These are phyloP conservation scores for Vidua macroura DNA, from an alignment of 2,113 vertebrate genomes.

Conservation along the genomic window DNA sequence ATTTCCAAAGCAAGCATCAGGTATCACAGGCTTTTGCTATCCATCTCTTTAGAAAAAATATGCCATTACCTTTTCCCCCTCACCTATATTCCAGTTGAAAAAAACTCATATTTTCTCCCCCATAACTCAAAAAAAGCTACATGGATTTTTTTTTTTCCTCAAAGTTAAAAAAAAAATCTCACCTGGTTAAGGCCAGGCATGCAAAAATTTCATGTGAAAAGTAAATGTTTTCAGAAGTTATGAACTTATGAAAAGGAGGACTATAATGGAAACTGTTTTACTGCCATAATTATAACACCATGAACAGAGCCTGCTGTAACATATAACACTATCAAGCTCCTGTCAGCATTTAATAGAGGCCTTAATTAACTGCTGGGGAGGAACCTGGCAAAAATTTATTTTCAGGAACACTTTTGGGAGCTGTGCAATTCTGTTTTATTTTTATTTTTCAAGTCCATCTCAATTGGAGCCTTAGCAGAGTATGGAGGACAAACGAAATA, in stretches of 20 bases:
- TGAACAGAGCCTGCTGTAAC: conserved; percentile 25
- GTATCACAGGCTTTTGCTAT: background rate
- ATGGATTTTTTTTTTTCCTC: background rate
- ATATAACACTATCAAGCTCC: conserved; percentile 36
- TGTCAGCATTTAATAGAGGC: conserved; percentile 58
- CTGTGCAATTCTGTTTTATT: background rate
- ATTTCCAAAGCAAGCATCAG: background rate
- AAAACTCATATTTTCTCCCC: background rate
- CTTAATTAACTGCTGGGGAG: conserved; percentile 56
- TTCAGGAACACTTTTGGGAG: conserved; percentile 10
- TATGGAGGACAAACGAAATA: background rate
- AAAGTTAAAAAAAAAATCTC: background rate
- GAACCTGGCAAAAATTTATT: conserved; percentile 9
- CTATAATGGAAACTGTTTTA: conserved; percentile 62
- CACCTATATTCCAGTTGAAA: background rate
- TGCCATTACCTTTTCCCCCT: background rate
- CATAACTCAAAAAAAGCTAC: background rate
- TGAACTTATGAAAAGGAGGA: conserved; percentile 42
- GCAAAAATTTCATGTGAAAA: background rate
- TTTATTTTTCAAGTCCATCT: background rate
- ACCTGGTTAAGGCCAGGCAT: background rate
- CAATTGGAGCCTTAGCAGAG: background rate
- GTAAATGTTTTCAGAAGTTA: conserved; percentile 52
- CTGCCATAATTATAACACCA: conserved; percentile 49
- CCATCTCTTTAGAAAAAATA: background rate